Evolutionary conservation across 2,888 invertebrate species (phyloP).

Genomic region (Epinotia brunnichana): DNA sequence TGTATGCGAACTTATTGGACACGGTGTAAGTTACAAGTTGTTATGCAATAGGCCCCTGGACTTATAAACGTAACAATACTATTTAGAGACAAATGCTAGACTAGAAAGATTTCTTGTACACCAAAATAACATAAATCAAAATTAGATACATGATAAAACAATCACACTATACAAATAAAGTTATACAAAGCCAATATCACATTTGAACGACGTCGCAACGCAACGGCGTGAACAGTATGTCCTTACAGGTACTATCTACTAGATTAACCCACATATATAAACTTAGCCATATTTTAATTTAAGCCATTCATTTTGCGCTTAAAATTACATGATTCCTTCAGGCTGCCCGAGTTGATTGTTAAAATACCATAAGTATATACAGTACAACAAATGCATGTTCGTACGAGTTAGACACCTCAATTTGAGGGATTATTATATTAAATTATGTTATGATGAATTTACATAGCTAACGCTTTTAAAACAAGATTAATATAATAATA

Average conservation of each 20-base stretch:
- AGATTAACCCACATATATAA: background rate
- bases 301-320: background rate
- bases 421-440: no score
- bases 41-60: no score
- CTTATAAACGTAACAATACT: slow-evolving; percentile 1
- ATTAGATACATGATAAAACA: background rate
- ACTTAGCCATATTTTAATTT: background rate
- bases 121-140: background rate
- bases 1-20: no score
- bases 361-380: background rate
- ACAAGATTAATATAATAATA: no score
- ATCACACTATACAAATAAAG: background rate
- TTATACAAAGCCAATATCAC: background rate
- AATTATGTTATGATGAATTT: no score
- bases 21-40: no score
- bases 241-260: background rate
- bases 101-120: background rate
- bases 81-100: slow-evolving; percentile 6
- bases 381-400: background rate
- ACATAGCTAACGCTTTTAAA: no score
- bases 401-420: background rate
- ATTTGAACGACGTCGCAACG: background rate
- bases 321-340: background rate
- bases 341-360: background rate
- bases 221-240: background rate